Percentiles rank a stretch among this genome's conserved stretches.
Evolutionary conservation across 2,797 vertebrate genomes (phyloP).

Genomic region (Arnoldichthys spilopterus): DNA sequence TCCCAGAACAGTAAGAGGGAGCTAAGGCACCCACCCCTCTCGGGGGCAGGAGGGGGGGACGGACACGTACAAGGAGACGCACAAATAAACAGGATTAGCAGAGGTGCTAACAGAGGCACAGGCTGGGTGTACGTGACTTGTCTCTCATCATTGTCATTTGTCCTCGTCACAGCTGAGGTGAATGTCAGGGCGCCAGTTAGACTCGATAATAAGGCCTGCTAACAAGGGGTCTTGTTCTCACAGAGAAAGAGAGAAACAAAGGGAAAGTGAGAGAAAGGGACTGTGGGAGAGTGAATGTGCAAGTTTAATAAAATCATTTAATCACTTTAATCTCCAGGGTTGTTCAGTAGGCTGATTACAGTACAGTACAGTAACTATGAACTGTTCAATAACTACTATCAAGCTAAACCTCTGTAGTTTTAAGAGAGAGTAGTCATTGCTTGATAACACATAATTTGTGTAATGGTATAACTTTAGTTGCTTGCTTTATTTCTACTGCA

Average conservation of each 20-base stretch:
- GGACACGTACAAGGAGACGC: slow-evolving; percentile 57
- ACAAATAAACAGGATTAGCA: slow-evolving; percentile 50
- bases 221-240: slow-evolving; percentile 45
- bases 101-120: slow-evolving; percentile 34
- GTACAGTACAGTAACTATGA: no score
- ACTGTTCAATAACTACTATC: no score
- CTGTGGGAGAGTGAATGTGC: no score
- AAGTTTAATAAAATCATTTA: background rate
- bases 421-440: no score
- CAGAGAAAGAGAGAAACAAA: background rate
- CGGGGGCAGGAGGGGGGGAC: slow-evolving; percentile 22
- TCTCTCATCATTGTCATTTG: slow-evolving; percentile 56
- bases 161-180: slow-evolving; percentile 46
- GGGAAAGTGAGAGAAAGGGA: background rate
- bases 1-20: slow-evolving; percentile 70
- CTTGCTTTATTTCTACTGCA: no score
- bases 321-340: background rate
- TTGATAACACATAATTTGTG: no score
- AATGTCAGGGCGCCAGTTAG: slow-evolving; percentile 38
- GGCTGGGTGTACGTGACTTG: slow-evolving; percentile 73
- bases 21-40: slow-evolving; percentile 49
- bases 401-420: no score
- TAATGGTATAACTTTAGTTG: no score
- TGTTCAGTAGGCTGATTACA: background rate
- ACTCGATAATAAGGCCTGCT: slow-evolving; percentile 44